Percentiles rank a stretch among this genome's conserved stretches.
phyloP scores from a whole-genome alignment of 2,797 vertebrate species.

The Podarcis siculus region DNA sequence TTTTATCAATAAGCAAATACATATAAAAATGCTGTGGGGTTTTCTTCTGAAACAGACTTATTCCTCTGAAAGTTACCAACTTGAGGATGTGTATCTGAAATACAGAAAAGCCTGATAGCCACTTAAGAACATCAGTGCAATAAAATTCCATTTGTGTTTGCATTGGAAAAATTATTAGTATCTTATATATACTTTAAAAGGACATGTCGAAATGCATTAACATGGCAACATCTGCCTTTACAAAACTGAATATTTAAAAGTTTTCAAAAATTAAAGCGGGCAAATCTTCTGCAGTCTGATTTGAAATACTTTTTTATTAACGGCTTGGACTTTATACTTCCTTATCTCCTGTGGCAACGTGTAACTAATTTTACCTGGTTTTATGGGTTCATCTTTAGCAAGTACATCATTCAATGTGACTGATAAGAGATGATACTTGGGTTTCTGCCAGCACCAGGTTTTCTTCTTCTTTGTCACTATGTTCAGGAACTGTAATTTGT shows the following conservation, averaged over 20 bases:
- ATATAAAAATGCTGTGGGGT: not conserved
- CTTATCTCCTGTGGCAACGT: not conserved
- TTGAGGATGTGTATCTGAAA: not conserved
- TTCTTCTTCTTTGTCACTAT: conserved; percentile 87
- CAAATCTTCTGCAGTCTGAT: fast-evolving
- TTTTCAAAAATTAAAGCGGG: not conserved
- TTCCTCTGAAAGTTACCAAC: not conserved
- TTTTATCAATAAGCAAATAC: too few species aligned
- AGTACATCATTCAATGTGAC: conserved; percentile 88
- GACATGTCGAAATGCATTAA: not conserved
- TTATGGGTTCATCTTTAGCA: conserved; percentile 77
- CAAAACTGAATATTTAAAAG: not conserved
- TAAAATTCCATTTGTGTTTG: not conserved
- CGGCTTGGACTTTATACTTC: not conserved
- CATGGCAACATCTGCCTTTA: not conserved
- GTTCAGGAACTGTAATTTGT: conserved; percentile 81
- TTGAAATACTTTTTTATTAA: conserved; percentile 6
- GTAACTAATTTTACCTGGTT: conserved; percentile 80
- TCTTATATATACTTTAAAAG: not conserved
- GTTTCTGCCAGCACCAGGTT: conserved; percentile 90
- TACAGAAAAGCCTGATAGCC: not conserved
- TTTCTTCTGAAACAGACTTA: not conserved
- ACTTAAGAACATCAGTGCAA: not conserved
- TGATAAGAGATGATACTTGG: conserved; percentile 86
- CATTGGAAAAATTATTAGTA: not conserved